Conservation (phyloP, 2,888 invertebrate species). For the Flexamia atlantica region DNA sequence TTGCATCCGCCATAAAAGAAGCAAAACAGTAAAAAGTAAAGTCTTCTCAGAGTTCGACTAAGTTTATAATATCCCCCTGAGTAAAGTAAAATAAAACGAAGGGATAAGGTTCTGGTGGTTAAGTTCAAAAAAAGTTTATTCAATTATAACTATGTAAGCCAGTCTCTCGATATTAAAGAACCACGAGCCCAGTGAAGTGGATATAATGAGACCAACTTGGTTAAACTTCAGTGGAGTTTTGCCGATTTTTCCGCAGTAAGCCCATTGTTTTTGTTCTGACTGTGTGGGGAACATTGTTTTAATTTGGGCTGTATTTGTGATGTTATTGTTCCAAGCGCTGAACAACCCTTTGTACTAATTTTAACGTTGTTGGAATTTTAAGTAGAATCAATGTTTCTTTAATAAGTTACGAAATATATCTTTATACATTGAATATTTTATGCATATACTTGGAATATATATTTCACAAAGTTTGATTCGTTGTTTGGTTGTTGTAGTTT, state of each 20-base stretch:
- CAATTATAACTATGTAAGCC: conserved; percentile 49
- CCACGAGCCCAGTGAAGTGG: conserved; percentile 44
- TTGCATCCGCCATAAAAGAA: neutral
- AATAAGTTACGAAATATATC: too few relatives aligned
- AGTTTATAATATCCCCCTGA: conserved; percentile 31
- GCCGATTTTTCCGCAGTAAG: conserved; percentile 18
- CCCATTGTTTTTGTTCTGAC: conserved; percentile 15
- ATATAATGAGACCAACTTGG: conserved; percentile 44
- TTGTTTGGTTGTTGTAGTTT: too few relatives aligned
- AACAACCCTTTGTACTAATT: neutral
- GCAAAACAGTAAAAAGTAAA: neutral
- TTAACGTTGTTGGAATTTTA: neutral
- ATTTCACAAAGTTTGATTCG: too few relatives aligned
- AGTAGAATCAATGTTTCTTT: too few relatives aligned
- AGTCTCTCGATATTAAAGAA: conserved; percentile 49
- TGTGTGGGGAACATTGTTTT: conserved; percentile 18
- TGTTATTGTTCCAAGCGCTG: neutral
- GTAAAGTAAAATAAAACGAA: conserved; percentile 30
- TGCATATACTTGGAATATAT: too few relatives aligned
- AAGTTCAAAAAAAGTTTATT: conserved; percentile 34
- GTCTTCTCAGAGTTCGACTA: conserved; percentile 7
- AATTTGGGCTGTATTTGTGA: conserved; percentile 30
- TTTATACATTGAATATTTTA: too few relatives aligned
- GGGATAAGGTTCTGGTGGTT: conserved; percentile 2
- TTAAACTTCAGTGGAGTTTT: conserved; percentile 24